phyloP scores from a whole-genome alignment of 2,797 vertebrate species.

The Phalanger gymnotis region DNA sequence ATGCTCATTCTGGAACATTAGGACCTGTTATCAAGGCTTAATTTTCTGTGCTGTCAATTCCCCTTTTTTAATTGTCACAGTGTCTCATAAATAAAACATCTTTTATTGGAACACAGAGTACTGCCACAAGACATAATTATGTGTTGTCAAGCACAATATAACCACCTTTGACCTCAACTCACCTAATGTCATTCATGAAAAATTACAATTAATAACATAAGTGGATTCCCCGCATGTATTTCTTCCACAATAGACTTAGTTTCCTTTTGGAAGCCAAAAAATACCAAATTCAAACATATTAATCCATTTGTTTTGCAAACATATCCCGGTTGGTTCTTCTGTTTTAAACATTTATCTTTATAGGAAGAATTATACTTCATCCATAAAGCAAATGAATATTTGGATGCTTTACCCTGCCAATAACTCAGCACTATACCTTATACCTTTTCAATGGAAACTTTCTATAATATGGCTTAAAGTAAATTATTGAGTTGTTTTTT shows the following conservation, averaged over 20 bases:
- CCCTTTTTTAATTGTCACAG: slow-evolving; percentile 75
- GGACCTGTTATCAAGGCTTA: slow-evolving; percentile 64
- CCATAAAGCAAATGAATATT: neutral
- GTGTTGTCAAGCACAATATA: slow-evolving; percentile 54
- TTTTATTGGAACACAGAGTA: slow-evolving; percentile 68
- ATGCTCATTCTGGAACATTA: slow-evolving; percentile 52
- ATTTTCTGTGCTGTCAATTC: slow-evolving; percentile 67
- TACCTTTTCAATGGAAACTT: neutral
- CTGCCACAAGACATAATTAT: slow-evolving; percentile 56
- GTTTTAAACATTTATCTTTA: neutral
- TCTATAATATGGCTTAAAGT: neutral
- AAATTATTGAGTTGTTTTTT: neutral
- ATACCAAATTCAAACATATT: neutral
- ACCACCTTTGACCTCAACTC: slow-evolving; percentile 41
- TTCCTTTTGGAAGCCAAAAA: neutral
- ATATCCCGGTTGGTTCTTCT: neutral
- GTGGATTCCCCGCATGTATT: slow-evolving; percentile 33
- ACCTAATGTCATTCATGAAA: slow-evolving; percentile 38
- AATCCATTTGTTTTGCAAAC: neutral
- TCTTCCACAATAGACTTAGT: neutral
- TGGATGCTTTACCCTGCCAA: neutral
- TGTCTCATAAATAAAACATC: slow-evolving; percentile 81
- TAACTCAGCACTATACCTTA: neutral
- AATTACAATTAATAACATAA: slow-evolving; percentile 48
- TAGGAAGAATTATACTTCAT: neutral